A percentile compares a stretch with the other conserved stretches of the same genome.
phyloP scores from a whole-genome alignment of 2,113 vertebrate genomes.

The Stegostoma tigrinum region DNA sequence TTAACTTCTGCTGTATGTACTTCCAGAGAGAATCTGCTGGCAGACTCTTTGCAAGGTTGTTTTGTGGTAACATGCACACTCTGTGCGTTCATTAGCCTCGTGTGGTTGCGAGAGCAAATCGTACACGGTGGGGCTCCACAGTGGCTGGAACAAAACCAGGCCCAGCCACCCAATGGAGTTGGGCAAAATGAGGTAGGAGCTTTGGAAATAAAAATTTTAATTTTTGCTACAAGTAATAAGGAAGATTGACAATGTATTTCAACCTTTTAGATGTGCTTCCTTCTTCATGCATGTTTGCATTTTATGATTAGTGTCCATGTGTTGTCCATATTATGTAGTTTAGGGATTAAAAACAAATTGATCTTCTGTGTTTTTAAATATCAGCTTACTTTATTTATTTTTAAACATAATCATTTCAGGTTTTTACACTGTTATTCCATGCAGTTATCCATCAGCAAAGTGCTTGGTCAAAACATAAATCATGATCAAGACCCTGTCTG shows the following conservation, averaged over 20 bases:
- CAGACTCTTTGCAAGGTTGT: slow-evolving; percentile 92
- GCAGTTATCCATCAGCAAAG: background rate
- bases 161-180: slow-evolving; percentile 69
- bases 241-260: background rate
- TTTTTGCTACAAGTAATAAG: slow-evolving; percentile 7
- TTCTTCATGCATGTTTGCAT: background rate
- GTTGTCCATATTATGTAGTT: background rate
- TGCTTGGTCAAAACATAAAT: background rate
- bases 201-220: background rate
- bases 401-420: background rate
- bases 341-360: background rate
- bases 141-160: slow-evolving; percentile 85
- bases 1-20: background rate
- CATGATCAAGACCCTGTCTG: background rate
- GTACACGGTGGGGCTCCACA: slow-evolving; percentile 88
- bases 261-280: background rate
- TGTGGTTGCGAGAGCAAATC: slow-evolving; percentile 94
- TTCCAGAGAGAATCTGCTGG: slow-evolving; percentile 84
- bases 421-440: background rate
- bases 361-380: background rate
- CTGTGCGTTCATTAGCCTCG: slow-evolving; percentile 95
- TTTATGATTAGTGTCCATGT: background rate
- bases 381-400: background rate
- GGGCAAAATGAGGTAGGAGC: slow-evolving; percentile 74
- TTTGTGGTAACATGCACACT: slow-evolving; percentile 94